Evolutionary conservation across 1,140 invertebrate genomes (phyloP), one percentile per base, ranked within the genome.

Genomic region (Magallana ariakensis): DNA sequence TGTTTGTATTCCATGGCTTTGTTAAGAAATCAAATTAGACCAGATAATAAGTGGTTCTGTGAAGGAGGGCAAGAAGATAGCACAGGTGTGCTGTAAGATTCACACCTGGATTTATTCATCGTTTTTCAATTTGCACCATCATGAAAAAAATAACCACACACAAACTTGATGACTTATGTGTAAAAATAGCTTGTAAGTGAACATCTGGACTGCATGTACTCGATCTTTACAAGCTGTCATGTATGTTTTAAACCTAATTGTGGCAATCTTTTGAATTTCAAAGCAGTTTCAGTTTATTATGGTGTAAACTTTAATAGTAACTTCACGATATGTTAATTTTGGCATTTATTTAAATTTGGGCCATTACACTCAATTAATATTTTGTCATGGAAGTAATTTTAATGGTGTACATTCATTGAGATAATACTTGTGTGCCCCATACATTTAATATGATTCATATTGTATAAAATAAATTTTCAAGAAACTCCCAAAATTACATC

Each of bases 301-400:
- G 33, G 33, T 46, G 33, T 46, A 46, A 19, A 62, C 19, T 16
- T 46, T 19, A 16, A 16, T 62, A 62, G 19, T 62, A 11, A 10
- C 33, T 33, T 75, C 66, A 26, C 9, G 22, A 75, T 75, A 75
- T 75, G 66, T 75, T 75, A 75, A 75, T 62, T 62, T 62, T 19
- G 22, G 19, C 66, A 10, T 33, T 33, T 75, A 13, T 75, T 8
- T 4, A 26, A 75, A 22, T 26, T 70, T 33, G 13, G 22, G 22
- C 7, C 13, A 19, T 26, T 19, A 26, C 10, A 26, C 9, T 75
- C 13, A 13, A 13, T 19, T 7, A 16, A 62, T 19, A 62, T 62
- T 16, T 7, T 62, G 9, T 62, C 58, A n/a, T 62, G 2, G 33
- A 46, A 46, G 33, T 46, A 46, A 62, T 19, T 62, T 16, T 62